Conservation (phyloP, 2,888 invertebrate genomes). For the Ochlodes sylvanus region DNA sequence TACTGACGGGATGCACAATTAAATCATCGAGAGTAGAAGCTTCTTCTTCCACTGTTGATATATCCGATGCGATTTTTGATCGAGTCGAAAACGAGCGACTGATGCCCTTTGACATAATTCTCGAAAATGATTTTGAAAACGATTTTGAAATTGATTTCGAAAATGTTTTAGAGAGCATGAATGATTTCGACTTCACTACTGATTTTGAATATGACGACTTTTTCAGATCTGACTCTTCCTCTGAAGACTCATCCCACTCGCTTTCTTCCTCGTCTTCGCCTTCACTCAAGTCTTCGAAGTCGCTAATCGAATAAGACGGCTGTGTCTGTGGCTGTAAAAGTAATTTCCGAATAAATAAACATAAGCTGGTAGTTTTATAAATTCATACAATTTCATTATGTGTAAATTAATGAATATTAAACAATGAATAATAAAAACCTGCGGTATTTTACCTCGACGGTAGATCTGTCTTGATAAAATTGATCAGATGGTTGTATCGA, state of each 20-base stretch:
- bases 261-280: constrained; percentile 48
- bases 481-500: constrained; percentile 58
- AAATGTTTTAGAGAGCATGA: constrained; percentile 46
- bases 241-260: constrained; percentile 56
- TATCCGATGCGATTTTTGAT: constrained; percentile 45
- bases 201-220: constrained; percentile 52
- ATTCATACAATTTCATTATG: no score
- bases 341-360: background rate
- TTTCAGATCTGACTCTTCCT: constrained; percentile 44
- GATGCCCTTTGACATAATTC: constrained; percentile 46
- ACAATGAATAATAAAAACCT: no score
- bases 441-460: constrained; percentile 42
- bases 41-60: constrained; percentile 41
- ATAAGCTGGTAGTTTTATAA: no score
- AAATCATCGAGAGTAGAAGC: constrained; percentile 61
- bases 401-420: no score
- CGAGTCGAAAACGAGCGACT: constrained; percentile 47
- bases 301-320: constrained; percentile 54
- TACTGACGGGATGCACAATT: constrained; percentile 52
- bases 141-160: constrained; percentile 50
- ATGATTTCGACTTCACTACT: constrained; percentile 49
- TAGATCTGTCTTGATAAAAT: constrained; percentile 50
- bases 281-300: constrained; percentile 49
- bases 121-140: constrained; percentile 37
- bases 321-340: constrained; percentile 44